A percentile compares a stretch with the other conserved stretches of the same genome.
Conservation (phyloP, 1,140 invertebrate species). For the Myzus persicae region DNA sequence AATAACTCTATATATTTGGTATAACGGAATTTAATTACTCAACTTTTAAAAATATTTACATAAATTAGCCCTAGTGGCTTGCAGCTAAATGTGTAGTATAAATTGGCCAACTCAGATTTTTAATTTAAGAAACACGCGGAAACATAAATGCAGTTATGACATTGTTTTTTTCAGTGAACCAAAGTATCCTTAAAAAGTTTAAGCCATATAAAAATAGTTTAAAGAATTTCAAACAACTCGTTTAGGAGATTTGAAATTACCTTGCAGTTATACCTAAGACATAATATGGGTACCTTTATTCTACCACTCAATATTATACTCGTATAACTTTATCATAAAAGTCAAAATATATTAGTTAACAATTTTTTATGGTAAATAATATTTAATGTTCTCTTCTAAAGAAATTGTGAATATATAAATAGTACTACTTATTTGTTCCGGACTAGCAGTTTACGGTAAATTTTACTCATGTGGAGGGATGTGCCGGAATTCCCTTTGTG, state of each 20-base stretch:
- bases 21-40: not conserved
- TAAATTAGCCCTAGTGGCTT: not conserved
- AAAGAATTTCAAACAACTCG: not conserved
- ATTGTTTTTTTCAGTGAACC: not conserved
- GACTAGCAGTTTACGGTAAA: too few species aligned
- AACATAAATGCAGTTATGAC: not conserved
- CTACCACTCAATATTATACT: not conserved
- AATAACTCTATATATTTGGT: not conserved
- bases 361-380: not conserved
- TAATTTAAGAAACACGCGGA: not conserved
- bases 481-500: too few species aligned
- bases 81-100: not conserved
- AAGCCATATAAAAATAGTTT: not conserved
- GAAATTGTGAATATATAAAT: not conserved
- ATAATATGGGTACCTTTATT: not conserved
- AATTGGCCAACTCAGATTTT: not conserved
- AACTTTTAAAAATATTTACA: constrained; percentile 10
- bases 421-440: too few species aligned
- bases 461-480: too few species aligned
- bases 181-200: not conserved
- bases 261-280: not conserved
- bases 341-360: not conserved
- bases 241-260: not conserved
- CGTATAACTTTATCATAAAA: not conserved
- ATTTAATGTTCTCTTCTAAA: not conserved